Evolutionary conservation across 2,113 vertebrate species (phyloP).

Genomic region (Eidolon helvum): DNA sequence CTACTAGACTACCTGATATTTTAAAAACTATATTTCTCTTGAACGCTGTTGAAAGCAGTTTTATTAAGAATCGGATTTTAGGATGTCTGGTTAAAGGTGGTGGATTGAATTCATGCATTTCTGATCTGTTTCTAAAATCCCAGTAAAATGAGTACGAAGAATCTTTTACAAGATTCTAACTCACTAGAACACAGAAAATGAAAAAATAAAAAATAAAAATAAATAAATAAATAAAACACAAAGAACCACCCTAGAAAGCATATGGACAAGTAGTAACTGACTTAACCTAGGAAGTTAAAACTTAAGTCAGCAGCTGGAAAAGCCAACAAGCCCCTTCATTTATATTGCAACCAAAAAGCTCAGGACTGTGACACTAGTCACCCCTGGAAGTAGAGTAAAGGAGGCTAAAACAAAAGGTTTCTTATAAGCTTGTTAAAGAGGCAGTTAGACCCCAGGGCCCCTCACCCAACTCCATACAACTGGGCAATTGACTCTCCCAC

Average conservation of each 20-base stretch:
- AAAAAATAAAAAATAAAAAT: too few relatives aligned
- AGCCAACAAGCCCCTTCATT: conserved; percentile 2
- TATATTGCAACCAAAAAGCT: background rate
- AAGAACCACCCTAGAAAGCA: background rate
- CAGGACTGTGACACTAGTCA: background rate
- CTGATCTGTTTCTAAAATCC: background rate
- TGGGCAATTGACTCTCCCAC: background rate
- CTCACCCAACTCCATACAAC: background rate
- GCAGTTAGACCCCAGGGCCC: background rate
- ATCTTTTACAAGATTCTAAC: background rate
- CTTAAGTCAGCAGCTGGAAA: conserved; percentile 27
- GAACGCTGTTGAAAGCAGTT: background rate
- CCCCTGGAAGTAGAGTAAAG: background rate
- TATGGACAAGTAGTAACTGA: background rate
- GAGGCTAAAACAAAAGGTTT: background rate
- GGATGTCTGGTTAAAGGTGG: background rate
- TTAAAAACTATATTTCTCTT: conserved; percentile 3
- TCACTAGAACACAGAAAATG: background rate
- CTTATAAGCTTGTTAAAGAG: background rate
- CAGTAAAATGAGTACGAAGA: background rate
- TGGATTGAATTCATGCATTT: background rate
- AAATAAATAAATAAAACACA: too few relatives aligned
- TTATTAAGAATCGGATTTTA: conserved; percentile 8
- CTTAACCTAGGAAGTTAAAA: conserved; percentile 20
- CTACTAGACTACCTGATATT: background rate